Evolutionary conservation across 2,797 vertebrate genomes (phyloP), one percentile per base, ranked within the genome.

Genomic region (Phylloscopus collybita): DNA sequence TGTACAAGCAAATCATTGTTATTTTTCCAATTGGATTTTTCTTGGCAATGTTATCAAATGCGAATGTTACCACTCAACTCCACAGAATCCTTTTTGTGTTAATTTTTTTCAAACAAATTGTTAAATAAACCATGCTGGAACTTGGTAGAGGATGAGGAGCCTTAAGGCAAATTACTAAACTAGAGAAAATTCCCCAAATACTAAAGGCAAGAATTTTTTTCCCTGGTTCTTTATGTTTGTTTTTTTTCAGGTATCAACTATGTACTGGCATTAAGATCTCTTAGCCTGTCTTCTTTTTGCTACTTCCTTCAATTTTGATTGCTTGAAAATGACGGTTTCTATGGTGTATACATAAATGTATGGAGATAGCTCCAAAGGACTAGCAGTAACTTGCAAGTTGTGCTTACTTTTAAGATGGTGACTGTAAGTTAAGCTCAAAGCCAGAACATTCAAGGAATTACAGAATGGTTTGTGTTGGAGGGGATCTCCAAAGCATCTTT

Each of bases 1-100:
- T 74, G 30, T 66, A 44, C 34, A 64, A 78, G 59, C 86, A 83
- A 88, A 74, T 69, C 32, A 67, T 86, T 21, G 0, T 53, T 90
- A 10, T 81, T 91, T 76, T 85, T 82, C 47, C 61, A 74, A 36
- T 2, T 65, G 61, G 7, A 36, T 86, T 95, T 94, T 93, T 94
- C 86, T 92, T 89, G 64, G 64, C 60, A 65, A 0, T 49, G 21
- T 88, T 94, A 65, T 34, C 65, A 50, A 34, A 49, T 50, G 13
- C 54, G 53, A 81, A 27, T 60, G 38, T 64, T 86, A 72, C 20
- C 70, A 67, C 51, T 93, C 36, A 67, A 60, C 49, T 90, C 45
- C 32, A 50, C 56, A 76, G 50, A 81, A 80, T 72, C 45, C 29
- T 72, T 88, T 85, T 49, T 26, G 26, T 70, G 82, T 85, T 42